phyloP scores from a whole-genome alignment of 2,888 invertebrate species.

The Tolmerus cingulatus region DNA sequence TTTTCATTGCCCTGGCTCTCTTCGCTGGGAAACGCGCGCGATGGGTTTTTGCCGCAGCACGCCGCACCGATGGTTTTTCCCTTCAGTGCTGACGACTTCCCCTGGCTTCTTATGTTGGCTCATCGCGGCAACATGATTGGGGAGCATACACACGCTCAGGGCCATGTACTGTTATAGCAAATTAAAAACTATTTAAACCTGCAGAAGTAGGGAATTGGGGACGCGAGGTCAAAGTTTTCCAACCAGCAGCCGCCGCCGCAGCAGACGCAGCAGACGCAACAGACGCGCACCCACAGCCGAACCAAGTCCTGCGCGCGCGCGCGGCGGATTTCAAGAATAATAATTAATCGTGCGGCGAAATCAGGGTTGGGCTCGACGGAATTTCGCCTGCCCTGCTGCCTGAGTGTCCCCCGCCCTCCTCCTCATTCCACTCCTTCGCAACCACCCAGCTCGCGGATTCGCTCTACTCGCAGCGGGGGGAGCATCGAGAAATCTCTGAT shows the following conservation, averaged over 20 bases:
- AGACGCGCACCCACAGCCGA: background rate
- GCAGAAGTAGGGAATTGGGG: background rate
- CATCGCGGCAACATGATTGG: background rate
- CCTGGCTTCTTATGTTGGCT: background rate
- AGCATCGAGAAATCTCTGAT: background rate
- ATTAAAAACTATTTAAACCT: slow-evolving; percentile 5
- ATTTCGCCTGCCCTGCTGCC: background rate
- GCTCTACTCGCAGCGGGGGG: background rate
- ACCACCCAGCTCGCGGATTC: background rate
- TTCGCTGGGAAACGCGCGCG: background rate
- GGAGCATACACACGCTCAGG: background rate
- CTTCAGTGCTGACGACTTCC: background rate
- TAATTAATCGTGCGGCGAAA: slow-evolving; percentile 1
- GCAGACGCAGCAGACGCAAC: background rate
- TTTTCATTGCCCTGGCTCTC: slow-evolving; percentile 4
- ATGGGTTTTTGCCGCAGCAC: background rate
- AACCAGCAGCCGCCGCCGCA: background rate
- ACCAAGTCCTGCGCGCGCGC: background rate
- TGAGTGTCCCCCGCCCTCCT: too few species aligned
- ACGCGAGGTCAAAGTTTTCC: background rate
- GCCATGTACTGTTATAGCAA: slow-evolving; percentile 10
- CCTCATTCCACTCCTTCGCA: background rate
- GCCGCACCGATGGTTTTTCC: background rate
- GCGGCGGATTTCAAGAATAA: background rate
- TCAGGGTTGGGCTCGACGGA: background rate